phyloP scores from a whole-genome alignment of 2,888 invertebrate species.

The Pseudolycoriella hygida region DNA sequence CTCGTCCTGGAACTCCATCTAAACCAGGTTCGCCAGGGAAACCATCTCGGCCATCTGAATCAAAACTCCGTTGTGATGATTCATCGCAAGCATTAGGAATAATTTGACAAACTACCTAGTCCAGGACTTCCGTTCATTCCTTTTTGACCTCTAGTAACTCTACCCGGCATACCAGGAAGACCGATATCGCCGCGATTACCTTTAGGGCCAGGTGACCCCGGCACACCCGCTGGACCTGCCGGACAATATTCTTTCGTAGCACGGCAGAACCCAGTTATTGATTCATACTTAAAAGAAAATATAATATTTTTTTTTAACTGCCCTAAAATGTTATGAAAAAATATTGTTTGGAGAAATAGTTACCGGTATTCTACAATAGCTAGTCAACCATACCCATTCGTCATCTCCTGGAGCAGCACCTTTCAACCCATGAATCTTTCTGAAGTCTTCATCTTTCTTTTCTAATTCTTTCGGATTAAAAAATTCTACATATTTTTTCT shows the following conservation, averaged over 20 bases:
- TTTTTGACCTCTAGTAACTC: constrained; percentile 28
- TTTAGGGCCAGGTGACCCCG: constrained; percentile 49
- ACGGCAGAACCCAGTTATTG: constrained; percentile 69
- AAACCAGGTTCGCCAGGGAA: constrained; percentile 82
- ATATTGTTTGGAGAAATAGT: too few relatives aligned
- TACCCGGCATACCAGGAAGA: constrained; percentile 41
- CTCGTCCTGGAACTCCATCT: constrained; percentile 53
- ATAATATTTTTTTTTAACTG: too few relatives aligned
- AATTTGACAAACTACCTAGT: neutral
- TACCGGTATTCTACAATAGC: constrained; percentile 73
- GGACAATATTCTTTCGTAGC: constrained; percentile 70
- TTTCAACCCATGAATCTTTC: constrained; percentile 40
- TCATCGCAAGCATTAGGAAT: neutral
- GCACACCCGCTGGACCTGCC: constrained; percentile 40
- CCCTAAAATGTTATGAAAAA: too few relatives aligned
- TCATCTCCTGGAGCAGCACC: constrained; percentile 55
- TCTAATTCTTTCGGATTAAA: constrained; percentile 53
- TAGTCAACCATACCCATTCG: constrained; percentile 74
- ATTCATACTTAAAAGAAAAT: constrained; percentile 57
- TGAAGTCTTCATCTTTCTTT: constrained; percentile 43
- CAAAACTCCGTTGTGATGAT: constrained; percentile 20
- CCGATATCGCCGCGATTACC: constrained; percentile 54
- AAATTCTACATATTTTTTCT: constrained; percentile 38
- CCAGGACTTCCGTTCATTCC: constrained; percentile 45
- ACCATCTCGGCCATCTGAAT: constrained; percentile 72